Conservation (phyloP, 2,113 vertebrate genomes). For the Xiphophorus hellerii region DNA sequence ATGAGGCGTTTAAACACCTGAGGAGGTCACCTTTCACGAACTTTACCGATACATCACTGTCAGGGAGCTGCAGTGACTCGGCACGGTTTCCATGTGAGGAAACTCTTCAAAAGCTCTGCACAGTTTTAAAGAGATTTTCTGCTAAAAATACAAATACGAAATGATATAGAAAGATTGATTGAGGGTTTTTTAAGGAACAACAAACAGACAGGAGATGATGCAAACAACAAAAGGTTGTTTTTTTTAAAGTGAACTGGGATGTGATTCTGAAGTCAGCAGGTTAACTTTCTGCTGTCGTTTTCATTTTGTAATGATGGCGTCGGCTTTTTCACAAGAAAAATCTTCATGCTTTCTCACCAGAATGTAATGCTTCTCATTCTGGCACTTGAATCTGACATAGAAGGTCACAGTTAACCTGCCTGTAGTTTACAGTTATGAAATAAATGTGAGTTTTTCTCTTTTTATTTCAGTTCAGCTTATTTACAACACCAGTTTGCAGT, state of each 20-base stretch:
- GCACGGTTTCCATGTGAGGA: background rate
- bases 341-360: background rate
- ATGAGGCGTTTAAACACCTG: constrained; percentile 10
- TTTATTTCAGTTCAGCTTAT: no score
- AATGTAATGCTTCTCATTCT: background rate
- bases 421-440: background rate
- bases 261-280: background rate
- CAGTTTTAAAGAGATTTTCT: background rate
- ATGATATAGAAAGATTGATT: constrained; percentile 3
- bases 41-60: constrained; percentile 33
- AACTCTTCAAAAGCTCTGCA: constrained; percentile 1
- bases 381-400: background rate
- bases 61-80: constrained; percentile 10
- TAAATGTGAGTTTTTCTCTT: background rate
- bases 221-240: background rate
- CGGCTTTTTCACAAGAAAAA: background rate
- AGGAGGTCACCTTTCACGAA: constrained; percentile 30
- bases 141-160: constrained; percentile 21
- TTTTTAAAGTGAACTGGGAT: background rate
- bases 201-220: background rate
- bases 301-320: background rate
- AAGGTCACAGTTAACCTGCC: background rate
- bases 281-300: background rate
- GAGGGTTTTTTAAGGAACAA: background rate
- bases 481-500: no score